phyloP scores from a whole-genome alignment of 2,113 vertebrate species.

The Poicephalus meyeri region DNA sequence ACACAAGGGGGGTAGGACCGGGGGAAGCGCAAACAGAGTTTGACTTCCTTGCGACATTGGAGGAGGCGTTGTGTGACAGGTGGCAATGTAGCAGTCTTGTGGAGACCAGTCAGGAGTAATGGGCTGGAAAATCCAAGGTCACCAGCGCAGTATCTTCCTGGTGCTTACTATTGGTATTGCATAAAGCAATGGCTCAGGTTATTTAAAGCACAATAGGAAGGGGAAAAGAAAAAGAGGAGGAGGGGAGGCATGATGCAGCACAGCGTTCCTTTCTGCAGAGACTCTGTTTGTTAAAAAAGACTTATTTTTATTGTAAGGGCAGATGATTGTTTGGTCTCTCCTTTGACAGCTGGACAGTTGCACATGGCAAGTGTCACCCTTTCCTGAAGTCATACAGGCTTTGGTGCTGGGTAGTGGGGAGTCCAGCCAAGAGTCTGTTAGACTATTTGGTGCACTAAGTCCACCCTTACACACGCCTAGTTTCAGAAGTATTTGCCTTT shows the following conservation, averaged over 20 bases:
- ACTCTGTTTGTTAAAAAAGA: neutral
- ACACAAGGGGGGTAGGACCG: neutral
- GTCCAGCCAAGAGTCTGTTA: neutral
- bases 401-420: neutral
- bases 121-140: conserved; percentile 64
- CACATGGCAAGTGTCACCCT: neutral
- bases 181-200: neutral
- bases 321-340: neutral
- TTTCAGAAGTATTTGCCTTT: neutral
- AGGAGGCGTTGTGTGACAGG: conserved; percentile 55
- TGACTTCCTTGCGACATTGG: neutral
- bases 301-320: neutral
- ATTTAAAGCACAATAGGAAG: neutral
- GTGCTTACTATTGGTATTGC: neutral
- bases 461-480: neutral
- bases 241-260: neutral
- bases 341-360: neutral
- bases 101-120: conserved; percentile 48
- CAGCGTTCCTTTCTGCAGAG: neutral
- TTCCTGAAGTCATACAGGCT: neutral
- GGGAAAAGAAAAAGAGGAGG: neutral
- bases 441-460: neutral
- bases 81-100: conserved; percentile 39
- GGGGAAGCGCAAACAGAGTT: neutral
- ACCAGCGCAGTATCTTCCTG: neutral